Base-by-base conservation (phyloP, 2,888 invertebrate genomes). In the Neoscelio sp. region DNA sequence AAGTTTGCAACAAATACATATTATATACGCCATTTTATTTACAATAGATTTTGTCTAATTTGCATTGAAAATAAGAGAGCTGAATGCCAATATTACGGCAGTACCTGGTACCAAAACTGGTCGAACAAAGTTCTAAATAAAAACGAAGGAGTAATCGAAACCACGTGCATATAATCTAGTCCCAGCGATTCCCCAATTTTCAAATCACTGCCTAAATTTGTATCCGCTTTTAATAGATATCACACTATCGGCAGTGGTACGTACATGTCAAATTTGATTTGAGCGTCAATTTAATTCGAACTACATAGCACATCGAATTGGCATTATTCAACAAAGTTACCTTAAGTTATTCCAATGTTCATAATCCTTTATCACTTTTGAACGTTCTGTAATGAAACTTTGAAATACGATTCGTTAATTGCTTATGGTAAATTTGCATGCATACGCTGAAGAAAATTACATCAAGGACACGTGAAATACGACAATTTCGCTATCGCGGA, bases 311-410 rank as follows among this genome's bases (percentile, higher is more conserved):
- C 20, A 35, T 18, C 7, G 42, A 74, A 74, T 54, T 74, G 74
- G 26, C 20, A 48, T 64, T 56, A 64, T 65, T 74, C 33, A 48
- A 48, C 64, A 52, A 60, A 75, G 65, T 75, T 67, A 52, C 6
- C 38, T 54, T 26, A 74, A 74, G 42, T 65, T 74, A 67, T 67
- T 75, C 33, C 56, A 67, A 67, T 13, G 56, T 38, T 18, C 67
- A 38, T 75, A 75, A 67, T 75, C 67, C 75, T 60, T 67, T 44
- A 67, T 67, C 52, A 67, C 67, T 75, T 75, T 75, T 67, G 60
- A 67, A 54, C 38, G 62, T 75, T 68, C 33, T 12, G 40, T 46
- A 62, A 75, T 68, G 62, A 62, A 75, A 75, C 68, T 75, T 68
- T 26, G 46, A 65, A 68, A 75, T 68, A 60, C 52, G 54, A 75